Conservation (phyloP, 2,888 invertebrate species). For the Xanthorhoe designata region DNA sequence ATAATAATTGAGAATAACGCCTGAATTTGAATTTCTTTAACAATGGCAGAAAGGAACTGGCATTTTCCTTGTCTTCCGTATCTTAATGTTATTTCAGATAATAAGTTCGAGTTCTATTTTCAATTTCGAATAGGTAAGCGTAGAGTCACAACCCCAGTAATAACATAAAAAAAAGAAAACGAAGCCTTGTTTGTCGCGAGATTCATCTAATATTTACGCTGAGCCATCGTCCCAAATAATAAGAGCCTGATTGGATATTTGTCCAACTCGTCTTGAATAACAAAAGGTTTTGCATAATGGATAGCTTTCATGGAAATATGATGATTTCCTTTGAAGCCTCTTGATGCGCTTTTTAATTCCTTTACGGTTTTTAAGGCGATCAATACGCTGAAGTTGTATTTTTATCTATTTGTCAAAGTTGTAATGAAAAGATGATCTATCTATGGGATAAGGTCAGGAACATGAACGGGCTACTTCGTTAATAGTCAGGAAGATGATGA, state of each 20-base stretch:
- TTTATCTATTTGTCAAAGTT: no score
- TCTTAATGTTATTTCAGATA: no score
- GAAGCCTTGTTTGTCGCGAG: slow-evolving; percentile 46
- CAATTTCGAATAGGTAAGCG: neutral
- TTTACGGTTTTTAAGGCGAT: neutral
- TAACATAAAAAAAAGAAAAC: slow-evolving; percentile 39
- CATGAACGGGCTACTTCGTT: no score
- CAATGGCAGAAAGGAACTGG: no score
- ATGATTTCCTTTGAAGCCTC: slow-evolving; percentile 5
- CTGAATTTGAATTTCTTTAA: no score
- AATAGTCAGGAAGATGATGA: neutral
- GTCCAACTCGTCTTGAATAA: slow-evolving; percentile 44
- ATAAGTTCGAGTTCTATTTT: neutral
- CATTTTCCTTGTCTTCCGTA: no score
- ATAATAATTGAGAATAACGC: no score
- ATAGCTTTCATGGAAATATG: slow-evolving; percentile 25
- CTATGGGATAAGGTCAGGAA: neutral
- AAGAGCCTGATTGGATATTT: slow-evolving; percentile 53
- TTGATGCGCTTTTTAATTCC: slow-evolving; percentile 1
- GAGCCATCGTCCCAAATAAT: slow-evolving; percentile 50
- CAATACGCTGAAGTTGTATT: no score
- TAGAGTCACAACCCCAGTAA: neutral
- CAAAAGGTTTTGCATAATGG: slow-evolving; percentile 44
- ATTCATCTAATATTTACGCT: slow-evolving; percentile 58
- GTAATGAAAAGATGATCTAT: no score